Base-by-base conservation (phyloP, 2,113 vertebrate species). In the Puma concolor region DNA sequence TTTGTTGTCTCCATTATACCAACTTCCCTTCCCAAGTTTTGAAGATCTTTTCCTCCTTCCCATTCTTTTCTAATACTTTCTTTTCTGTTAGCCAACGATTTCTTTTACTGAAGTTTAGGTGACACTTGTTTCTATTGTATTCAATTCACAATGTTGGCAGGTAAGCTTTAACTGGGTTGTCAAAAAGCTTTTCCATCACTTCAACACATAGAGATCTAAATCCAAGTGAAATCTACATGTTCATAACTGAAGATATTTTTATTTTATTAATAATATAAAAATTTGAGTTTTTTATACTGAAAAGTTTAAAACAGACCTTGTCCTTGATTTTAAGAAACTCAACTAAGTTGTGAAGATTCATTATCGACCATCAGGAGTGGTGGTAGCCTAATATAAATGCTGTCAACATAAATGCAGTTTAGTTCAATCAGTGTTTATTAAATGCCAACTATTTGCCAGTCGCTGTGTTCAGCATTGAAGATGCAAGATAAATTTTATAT, bases 401-500 rank as follows among this genome's bases (percentile, higher is more conserved):
- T 94, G 17, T 95, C 72, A 50, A 60, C 31, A 77, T 71, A 94
- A 83, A 81, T 95, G 11, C 48, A 95, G 13, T n/a, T 95, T 81
- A 72, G 72, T 91, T 94, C 11, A 77, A 54, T 95, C 91, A 85
- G 33, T 88, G 48, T 88, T 83, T 92, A 77, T 88, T 96, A 96
- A 89, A 77, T 96, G 33, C 9, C 52, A 48, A 29, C 19, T 86
- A 44, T 88, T 94, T 94, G 23, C 60, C 66, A 81, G 54, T 88
- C 38, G 16, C 52, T 71, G 12, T 91, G 13, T 67, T 97, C 21
- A 94, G 48, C 69, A 48, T 11, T 91, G 36, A 71, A 91, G 48
- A 48, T 63, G 80, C 7, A 80, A 94, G 60, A 93, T 81, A 91
- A 48, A 80, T 93, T 94, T 94, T 89, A 84, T 66, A 91, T 88